phyloP scores from a whole-genome alignment of 2,113 vertebrate species.

The Syngnathus floridae region DNA sequence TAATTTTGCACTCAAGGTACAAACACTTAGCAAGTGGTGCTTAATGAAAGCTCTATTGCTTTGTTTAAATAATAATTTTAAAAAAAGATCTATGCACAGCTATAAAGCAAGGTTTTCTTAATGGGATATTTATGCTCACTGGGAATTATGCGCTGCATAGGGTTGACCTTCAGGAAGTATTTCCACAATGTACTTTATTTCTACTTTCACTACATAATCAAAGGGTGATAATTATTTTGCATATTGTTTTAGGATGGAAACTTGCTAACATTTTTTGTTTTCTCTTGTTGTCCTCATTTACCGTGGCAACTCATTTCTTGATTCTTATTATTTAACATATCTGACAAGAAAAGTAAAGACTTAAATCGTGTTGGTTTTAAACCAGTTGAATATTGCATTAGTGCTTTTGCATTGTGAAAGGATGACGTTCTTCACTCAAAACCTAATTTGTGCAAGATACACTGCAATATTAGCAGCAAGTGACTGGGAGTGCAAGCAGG shows the following conservation, averaged over 20 bases:
- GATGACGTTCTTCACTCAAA: background rate
- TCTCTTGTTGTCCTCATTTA: background rate
- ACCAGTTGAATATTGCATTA: background rate
- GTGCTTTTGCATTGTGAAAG: background rate
- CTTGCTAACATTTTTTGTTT: background rate
- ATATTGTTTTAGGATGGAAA: background rate
- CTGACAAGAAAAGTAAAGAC: background rate
- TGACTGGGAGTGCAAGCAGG: slow-evolving; percentile 1
- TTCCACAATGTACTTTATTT: slow-evolving; percentile 47
- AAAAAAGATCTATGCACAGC: slow-evolving; percentile 23
- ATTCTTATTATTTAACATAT: background rate
- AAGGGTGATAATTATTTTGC: slow-evolving; percentile 48
- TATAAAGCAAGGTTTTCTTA: slow-evolving; percentile 52
- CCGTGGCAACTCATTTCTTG: background rate
- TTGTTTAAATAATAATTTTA: slow-evolving; percentile 31
- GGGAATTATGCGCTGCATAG: slow-evolving; percentile 45
- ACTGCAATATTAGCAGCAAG: background rate
- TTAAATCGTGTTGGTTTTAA: background rate
- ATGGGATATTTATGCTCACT: slow-evolving; percentile 45
- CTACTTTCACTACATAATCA: slow-evolving; percentile 15
- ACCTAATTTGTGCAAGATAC: background rate
- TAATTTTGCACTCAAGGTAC: slow-evolving; percentile 40
- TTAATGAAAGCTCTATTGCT: slow-evolving; percentile 58
- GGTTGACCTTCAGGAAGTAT: slow-evolving; percentile 58
- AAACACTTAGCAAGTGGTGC: slow-evolving; percentile 49